These are phyloP conservation scores for Eonycteris spelaea DNA, from an alignment of 2,113 vertebrate genomes.

Conservation along the genomic window DNA sequence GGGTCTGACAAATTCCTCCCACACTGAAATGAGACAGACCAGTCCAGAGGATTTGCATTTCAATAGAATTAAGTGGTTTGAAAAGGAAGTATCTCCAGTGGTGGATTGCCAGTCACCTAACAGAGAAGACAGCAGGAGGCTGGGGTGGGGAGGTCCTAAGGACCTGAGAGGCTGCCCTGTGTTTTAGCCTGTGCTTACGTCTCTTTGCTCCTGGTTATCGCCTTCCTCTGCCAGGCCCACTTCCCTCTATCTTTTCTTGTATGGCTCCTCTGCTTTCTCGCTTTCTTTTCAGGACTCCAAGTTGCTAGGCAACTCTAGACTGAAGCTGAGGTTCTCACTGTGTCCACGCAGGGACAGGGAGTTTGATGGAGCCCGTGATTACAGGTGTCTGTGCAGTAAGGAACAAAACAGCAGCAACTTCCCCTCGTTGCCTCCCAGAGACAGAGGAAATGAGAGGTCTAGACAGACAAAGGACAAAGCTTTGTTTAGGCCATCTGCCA, in stretches of 20 bases:
- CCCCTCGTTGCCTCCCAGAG: not conserved
- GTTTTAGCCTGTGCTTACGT: not conserved
- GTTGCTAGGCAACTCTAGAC: slow-evolving; percentile 75
- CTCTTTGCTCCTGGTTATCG: not conserved
- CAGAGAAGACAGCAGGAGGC: not conserved
- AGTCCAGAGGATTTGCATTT: not conserved
- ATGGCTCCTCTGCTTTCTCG: slow-evolving; percentile 45
- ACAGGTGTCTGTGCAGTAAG: slow-evolving; percentile 58
- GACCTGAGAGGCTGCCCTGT: not conserved
- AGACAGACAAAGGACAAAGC: not conserved
- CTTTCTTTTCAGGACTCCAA: slow-evolving; percentile 69
- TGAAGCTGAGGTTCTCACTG: slow-evolving; percentile 57
- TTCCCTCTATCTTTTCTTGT: slow-evolving; percentile 52
- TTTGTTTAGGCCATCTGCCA: not conserved
- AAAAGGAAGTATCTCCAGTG: not conserved
- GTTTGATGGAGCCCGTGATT: slow-evolving; percentile 50
- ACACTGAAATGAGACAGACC: not conserved
- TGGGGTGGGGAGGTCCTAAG: not conserved
- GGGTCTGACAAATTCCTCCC: not conserved
- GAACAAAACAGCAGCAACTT: slow-evolving; percentile 3
- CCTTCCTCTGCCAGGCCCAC: slow-evolving; percentile 28
- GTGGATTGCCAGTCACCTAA: not conserved
- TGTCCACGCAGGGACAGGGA: not conserved
- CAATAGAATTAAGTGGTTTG: not conserved
- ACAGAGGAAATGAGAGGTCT: not conserved